These are phyloP conservation scores for Lutjanus erythropterus DNA, from an alignment of 2,113 vertebrate genomes.

Conservation along the genomic window DNA sequence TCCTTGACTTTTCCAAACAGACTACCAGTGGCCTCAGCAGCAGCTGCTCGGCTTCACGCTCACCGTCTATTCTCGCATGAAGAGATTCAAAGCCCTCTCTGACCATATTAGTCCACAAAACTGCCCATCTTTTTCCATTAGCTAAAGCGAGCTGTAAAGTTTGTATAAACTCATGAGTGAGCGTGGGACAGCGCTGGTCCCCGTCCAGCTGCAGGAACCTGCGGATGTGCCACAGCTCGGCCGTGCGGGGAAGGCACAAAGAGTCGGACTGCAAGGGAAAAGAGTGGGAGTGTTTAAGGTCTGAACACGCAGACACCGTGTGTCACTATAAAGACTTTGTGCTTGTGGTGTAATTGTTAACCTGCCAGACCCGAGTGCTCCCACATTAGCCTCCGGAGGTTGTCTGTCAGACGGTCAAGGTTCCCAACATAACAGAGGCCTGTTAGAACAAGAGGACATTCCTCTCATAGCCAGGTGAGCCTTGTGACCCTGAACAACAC, in stretches of 20 bases:
- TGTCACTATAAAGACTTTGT: slow-evolving; percentile 15
- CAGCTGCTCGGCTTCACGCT: slow-evolving; percentile 76
- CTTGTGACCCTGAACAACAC: slow-evolving; percentile 64
- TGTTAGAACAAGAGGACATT: slow-evolving; percentile 82
- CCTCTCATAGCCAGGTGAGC: slow-evolving; percentile 75
- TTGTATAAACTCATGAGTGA: slow-evolving; percentile 61
- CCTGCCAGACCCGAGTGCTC: slow-evolving; percentile 31
- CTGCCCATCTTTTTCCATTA: slow-evolving; percentile 76
- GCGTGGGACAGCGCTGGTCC: slow-evolving; percentile 53
- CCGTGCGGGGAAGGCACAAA: slow-evolving; percentile 4
- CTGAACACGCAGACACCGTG: slow-evolving; percentile 15
- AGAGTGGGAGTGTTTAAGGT: neutral
- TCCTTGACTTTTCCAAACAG: slow-evolving; percentile 77
- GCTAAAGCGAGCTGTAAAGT: slow-evolving; percentile 70
- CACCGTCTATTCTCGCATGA: slow-evolving; percentile 62
- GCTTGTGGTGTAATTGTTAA: slow-evolving; percentile 60
- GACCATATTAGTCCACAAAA: slow-evolving; percentile 82
- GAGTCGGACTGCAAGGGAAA: neutral
- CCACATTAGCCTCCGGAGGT: slow-evolving; percentile 32
- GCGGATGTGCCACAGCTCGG: slow-evolving; percentile 15
- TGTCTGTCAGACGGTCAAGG: slow-evolving; percentile 74
- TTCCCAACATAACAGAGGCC: slow-evolving; percentile 63
- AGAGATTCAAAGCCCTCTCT: slow-evolving; percentile 61
- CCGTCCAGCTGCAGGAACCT: slow-evolving; percentile 47
- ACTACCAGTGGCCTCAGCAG: slow-evolving; percentile 66